Evolutionary conservation across 2,113 vertebrate species (phyloP).

Genomic region (Percina caprodes): DNA sequence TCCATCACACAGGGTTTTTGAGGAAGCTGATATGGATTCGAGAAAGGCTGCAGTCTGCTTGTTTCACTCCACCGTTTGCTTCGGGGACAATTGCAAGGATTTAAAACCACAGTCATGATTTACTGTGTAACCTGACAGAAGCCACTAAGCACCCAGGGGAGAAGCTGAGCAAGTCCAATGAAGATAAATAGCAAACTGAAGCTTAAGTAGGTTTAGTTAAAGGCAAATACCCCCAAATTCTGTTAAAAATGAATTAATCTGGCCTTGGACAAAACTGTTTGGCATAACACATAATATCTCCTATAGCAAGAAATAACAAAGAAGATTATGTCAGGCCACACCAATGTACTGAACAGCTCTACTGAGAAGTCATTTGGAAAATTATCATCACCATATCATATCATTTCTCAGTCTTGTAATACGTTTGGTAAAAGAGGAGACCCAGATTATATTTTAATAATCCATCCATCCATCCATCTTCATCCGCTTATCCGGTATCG

Average conservation of each 20-base stretch:
- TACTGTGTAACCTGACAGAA: slow-evolving; percentile 64
- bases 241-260: slow-evolving; percentile 42
- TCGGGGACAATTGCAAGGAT: slow-evolving; percentile 48
- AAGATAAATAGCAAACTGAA: slow-evolving; percentile 65
- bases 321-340: slow-evolving; percentile 14
- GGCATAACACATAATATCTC: slow-evolving; percentile 46
- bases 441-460: slow-evolving; percentile 20
- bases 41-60: slow-evolving; percentile 41
- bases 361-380: slow-evolving; percentile 29
- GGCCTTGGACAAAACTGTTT: slow-evolving; percentile 25
- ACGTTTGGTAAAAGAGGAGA: slow-evolving; percentile 18
- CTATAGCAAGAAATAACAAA: slow-evolving; percentile 15
- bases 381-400: background rate
- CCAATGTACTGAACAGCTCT: background rate
- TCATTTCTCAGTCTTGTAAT: slow-evolving; percentile 34
- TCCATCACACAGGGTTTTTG: slow-evolving; percentile 25
- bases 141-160: slow-evolving; percentile 44
- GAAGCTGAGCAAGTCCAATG: slow-evolving; percentile 44
- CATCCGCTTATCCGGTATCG: no score
- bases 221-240: slow-evolving; percentile 41
- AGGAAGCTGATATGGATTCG: slow-evolving; percentile 31
- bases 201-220: slow-evolving; percentile 52
- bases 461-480: no score
- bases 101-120: slow-evolving; percentile 66
- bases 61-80: slow-evolving; percentile 27